These are phyloP conservation scores for Ptyas mucosa DNA, from an alignment of 2,113 vertebrate genomes.

Conservation along the genomic window DNA sequence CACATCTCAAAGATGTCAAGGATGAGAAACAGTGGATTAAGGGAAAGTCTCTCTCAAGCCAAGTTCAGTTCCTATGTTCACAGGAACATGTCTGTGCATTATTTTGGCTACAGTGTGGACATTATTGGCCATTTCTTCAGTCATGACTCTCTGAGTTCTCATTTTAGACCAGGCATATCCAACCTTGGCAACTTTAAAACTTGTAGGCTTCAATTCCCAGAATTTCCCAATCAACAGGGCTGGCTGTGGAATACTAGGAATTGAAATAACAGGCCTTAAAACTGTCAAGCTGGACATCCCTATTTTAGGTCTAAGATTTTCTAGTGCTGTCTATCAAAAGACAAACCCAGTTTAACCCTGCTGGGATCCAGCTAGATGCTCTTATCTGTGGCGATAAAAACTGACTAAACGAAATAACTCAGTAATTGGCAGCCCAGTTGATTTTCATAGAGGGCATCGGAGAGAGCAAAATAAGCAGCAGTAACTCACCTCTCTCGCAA, in stretches of 20 bases:
- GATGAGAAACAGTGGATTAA: background rate
- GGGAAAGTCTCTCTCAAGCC: background rate
- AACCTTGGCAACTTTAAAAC: background rate
- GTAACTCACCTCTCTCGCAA: background rate
- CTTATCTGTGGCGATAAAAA: background rate
- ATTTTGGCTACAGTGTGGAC: background rate
- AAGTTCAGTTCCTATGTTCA: background rate
- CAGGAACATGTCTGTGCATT: background rate
- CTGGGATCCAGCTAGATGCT: background rate
- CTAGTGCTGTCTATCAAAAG: background rate
- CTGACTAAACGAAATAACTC: background rate
- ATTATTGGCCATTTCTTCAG: background rate
- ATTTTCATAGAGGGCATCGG: background rate
- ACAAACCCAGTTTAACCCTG: background rate
- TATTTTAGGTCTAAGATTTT: background rate
- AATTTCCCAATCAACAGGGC: background rate
- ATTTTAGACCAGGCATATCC: background rate
- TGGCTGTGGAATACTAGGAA: background rate
- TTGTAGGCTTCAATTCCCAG: background rate
- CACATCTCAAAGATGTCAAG: background rate
- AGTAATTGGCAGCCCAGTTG: background rate
- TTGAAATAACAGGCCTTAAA: background rate
- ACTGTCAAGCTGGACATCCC: background rate
- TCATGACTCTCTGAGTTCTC: background rate
- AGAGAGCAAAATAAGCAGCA: background rate